Evolutionary conservation across 2,888 invertebrate species (phyloP).

Genomic region (Calephelis perditalis): DNA sequence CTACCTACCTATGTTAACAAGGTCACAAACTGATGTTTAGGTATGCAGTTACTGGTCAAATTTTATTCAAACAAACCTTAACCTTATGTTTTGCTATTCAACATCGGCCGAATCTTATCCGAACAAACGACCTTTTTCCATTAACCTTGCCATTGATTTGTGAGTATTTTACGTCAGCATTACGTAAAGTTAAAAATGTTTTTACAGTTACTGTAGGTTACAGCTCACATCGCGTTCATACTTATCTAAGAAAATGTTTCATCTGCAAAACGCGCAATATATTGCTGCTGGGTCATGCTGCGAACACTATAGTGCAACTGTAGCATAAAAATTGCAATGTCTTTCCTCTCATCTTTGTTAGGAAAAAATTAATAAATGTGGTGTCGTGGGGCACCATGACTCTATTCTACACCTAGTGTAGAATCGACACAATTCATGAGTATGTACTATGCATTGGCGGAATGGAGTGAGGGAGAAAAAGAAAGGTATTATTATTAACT

Average conservation of each 20-base stretch:
- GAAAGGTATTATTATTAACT: too few relatives aligned
- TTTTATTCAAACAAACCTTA: not conserved
- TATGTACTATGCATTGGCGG: too few relatives aligned
- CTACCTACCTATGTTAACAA: too few relatives aligned
- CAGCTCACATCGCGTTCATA: too few relatives aligned
- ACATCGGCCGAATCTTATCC: not conserved
- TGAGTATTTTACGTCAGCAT: not conserved
- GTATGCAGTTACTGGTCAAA: not conserved
- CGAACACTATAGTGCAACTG: too few relatives aligned
- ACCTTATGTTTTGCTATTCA: not conserved
- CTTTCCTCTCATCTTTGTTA: too few relatives aligned
- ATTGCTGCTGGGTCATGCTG: not conserved
- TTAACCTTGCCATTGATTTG: slow-evolving; percentile 7
- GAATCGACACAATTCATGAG: too few relatives aligned
- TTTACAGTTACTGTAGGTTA: not conserved
- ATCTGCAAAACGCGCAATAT: not conserved
- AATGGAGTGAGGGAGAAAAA: too few relatives aligned
- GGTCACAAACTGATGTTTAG: not conserved
- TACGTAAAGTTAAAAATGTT: not conserved
- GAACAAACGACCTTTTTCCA: not conserved
- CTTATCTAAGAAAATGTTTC: not conserved
- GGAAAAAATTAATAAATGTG: too few relatives aligned
- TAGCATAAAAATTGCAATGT: too few relatives aligned
- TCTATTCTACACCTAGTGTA: too few relatives aligned
- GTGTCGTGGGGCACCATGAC: too few relatives aligned